Conservation (phyloP, 1,140 invertebrate genomes). For the Gryllus bimaculatus region DNA sequence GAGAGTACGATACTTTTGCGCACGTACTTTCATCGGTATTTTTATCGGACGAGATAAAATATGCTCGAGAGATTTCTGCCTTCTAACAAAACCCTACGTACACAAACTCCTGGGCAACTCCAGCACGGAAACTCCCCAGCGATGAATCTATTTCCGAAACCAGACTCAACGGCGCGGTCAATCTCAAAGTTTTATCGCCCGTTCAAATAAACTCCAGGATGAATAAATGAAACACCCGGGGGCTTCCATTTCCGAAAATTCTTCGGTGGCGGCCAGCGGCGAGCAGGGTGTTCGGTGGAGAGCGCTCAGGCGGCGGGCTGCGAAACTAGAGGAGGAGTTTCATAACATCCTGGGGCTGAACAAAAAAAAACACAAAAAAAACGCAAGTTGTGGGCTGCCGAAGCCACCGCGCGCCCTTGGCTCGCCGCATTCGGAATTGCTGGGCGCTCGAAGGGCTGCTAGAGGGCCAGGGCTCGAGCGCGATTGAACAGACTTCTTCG, state of each 20-base stretch:
- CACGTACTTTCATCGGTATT: background rate
- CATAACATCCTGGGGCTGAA: background rate
- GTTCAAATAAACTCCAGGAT: background rate
- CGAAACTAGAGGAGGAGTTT: background rate
- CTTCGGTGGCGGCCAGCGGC: background rate
- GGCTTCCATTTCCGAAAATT: conserved; percentile 1
- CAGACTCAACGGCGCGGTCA: background rate
- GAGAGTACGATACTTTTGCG: background rate
- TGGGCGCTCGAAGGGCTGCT: background rate
- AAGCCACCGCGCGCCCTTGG: background rate
- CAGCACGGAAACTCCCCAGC: background rate
- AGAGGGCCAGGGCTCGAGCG: no score
- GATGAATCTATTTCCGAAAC: background rate
- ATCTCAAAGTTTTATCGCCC: background rate
- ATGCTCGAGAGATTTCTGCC: background rate
- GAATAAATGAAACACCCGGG: background rate
- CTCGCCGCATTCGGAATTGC: background rate
- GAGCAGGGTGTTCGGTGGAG: background rate
- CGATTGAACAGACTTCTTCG: no score
- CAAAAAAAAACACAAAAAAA: background rate
- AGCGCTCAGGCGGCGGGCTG: background rate
- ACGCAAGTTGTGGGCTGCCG: background rate
- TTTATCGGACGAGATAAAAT: background rate
- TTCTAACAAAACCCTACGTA: background rate
- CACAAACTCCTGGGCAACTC: background rate